A percentile compares a stretch with the other conserved stretches of the same genome.
Evolutionary conservation across 2,888 invertebrate genomes (phyloP).

Genomic region (Argynnis bischoffii): DNA sequence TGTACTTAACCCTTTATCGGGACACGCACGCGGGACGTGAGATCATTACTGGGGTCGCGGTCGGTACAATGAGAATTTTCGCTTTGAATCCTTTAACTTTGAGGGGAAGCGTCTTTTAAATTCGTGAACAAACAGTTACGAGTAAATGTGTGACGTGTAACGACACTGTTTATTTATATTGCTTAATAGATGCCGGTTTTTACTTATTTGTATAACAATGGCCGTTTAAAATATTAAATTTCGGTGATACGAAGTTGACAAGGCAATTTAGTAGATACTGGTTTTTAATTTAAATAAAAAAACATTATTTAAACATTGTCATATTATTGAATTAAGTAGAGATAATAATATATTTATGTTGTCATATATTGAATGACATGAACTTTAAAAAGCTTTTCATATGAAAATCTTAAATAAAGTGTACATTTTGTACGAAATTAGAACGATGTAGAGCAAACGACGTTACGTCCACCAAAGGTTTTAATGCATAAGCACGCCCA

Average conservation of each 20-base stretch:
- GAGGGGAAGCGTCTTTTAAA: constrained; percentile 45
- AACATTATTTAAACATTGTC: background rate
- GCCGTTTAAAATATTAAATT: constrained; percentile 3
- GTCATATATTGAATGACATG: background rate
- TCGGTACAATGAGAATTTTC: constrained; percentile 49
- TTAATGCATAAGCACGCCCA: constrained; percentile 41
- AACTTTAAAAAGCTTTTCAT: background rate
- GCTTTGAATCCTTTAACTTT: constrained; percentile 42
- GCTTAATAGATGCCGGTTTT: constrained; percentile 52
- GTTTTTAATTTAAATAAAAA: constrained; percentile 14
- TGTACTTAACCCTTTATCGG: constrained; percentile 82
- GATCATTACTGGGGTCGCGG: constrained; percentile 75
- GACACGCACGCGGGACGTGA: constrained; percentile 80
- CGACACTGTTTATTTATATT: constrained; percentile 50
- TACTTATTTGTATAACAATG: constrained; percentile 50
- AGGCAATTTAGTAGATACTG: constrained; percentile 15
- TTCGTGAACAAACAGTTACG: constrained; percentile 45
- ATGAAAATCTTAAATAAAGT: no score
- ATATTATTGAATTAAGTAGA: background rate
- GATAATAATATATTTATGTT: background rate
- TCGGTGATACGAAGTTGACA: background rate
- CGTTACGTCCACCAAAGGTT: constrained; percentile 44
- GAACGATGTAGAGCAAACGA: constrained; percentile 38
- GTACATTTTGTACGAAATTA: constrained; percentile 34
- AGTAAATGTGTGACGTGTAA: constrained; percentile 60